Evolutionary conservation across 2,888 invertebrate genomes (phyloP).

Genomic region (Cloeon dipterum): DNA sequence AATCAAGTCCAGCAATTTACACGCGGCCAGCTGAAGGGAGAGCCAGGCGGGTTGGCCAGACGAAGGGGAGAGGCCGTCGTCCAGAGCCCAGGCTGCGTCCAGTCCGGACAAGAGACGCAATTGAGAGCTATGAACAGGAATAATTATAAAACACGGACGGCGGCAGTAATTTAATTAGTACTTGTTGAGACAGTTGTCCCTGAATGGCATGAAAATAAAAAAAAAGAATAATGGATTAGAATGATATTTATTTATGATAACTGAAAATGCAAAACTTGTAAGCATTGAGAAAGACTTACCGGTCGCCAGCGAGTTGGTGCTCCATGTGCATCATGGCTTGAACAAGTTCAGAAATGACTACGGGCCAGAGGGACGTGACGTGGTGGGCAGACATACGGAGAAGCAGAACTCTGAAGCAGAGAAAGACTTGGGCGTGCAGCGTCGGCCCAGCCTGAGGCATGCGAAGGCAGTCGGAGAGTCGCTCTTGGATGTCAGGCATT

Average conservation of each 20-base stretch:
- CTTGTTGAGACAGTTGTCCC: no score
- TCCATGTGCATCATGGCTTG: constrained; percentile 72
- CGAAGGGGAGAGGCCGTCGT: constrained; percentile 44
- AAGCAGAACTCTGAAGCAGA: constrained; percentile 68
- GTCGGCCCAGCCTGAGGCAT: constrained; percentile 44
- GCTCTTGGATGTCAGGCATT: constrained; percentile 79
- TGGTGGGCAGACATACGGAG: constrained; percentile 64
- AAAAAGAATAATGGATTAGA: no score
- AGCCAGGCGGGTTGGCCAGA: constrained; percentile 52
- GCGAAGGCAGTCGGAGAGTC: constrained; percentile 60
- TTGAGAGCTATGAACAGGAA: no score
- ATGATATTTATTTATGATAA: no score
- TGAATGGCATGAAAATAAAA: no score
- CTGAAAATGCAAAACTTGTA: background rate
- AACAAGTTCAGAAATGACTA: constrained; percentile 74
- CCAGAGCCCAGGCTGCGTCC: constrained; percentile 52
- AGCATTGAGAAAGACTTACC: no score
- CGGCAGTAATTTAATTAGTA: no score
- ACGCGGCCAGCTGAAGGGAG: constrained; percentile 57
- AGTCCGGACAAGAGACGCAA: constrained; percentile 43
- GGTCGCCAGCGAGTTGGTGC: constrained; percentile 53
- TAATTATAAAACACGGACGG: no score
- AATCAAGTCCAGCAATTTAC: constrained; percentile 62
- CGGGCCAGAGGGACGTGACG: constrained; percentile 75
- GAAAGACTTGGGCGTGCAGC: constrained; percentile 65